Evolutionary conservation across 2,113 vertebrate species (phyloP).

Genomic region (Indri indri): DNA sequence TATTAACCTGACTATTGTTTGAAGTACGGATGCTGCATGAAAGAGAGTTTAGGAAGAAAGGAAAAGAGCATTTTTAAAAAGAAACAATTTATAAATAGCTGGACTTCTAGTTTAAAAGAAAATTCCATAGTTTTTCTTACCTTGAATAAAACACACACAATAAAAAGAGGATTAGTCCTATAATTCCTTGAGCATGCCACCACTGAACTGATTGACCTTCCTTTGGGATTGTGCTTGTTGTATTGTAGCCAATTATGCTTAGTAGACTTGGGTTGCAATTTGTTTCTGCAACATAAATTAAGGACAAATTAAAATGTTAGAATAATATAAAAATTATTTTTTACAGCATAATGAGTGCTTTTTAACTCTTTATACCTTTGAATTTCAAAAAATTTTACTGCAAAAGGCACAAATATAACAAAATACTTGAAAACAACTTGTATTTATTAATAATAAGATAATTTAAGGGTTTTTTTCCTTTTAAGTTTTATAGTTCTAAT

Average conservation of each 20-base stretch:
- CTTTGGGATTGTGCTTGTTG: constrained; percentile 87
- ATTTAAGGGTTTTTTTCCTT: background rate
- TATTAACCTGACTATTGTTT: constrained; percentile 96
- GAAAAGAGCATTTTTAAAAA: background rate
- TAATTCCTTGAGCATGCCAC: constrained; percentile 99
- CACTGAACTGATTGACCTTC: constrained; percentile 92
- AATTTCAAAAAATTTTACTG: background rate
- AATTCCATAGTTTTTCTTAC: constrained; percentile 78
- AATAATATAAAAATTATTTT: background rate
- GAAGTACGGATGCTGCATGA: constrained; percentile 94
- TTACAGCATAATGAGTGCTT: background rate
- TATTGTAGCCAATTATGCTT: constrained; percentile 95
- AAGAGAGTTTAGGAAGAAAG: background rate
- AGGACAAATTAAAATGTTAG: constrained; percentile 18
- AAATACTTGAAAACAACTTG: background rate
- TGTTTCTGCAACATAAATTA: constrained; percentile 86
- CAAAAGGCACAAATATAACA: background rate
- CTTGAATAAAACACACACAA: constrained; percentile 98
- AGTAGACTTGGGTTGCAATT: constrained; percentile 97
- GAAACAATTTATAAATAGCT: background rate
- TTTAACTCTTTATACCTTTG: background rate
- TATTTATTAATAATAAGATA: constrained; percentile 19
- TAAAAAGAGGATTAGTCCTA: constrained; percentile 95
- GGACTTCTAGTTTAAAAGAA: background rate
- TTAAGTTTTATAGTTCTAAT: background rate